A percentile compares a stretch with the other conserved stretches of the same genome.
Conservation (phyloP, 2,113 vertebrate species). For the Synchiropus splendidus region DNA sequence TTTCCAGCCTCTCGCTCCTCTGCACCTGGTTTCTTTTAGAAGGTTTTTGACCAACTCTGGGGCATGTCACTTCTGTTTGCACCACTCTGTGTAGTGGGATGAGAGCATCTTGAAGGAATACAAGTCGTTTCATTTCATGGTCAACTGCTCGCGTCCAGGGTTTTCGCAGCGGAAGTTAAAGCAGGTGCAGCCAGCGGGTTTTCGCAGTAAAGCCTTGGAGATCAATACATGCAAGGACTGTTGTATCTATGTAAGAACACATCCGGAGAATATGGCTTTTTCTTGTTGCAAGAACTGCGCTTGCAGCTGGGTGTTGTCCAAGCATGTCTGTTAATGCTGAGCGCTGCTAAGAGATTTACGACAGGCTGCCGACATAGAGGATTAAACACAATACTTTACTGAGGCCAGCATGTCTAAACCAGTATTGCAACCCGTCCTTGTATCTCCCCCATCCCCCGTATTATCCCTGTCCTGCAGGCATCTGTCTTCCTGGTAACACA, state of each 20-base stretch:
- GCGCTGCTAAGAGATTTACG: conserved; percentile 47
- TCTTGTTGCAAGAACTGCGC: conserved; percentile 10
- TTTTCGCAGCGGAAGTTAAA: conserved; percentile 22
- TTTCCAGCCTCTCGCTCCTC: conserved; percentile 37
- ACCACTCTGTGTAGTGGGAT: conserved; percentile 2
- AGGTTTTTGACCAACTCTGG: conserved; percentile 15
- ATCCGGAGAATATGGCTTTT: conserved; percentile 17
- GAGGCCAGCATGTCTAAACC: conserved; percentile 37
- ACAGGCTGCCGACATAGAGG: conserved; percentile 38
- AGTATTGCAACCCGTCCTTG: conserved; percentile 21
- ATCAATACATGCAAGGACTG: conserved; percentile 41
- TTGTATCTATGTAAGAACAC: conserved; percentile 4
- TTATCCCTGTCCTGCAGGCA: conserved; percentile 10
- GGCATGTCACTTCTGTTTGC: conserved; percentile 1
- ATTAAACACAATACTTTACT: conserved; percentile 49
- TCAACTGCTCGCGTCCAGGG: conserved; percentile 7
- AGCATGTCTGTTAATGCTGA: conserved; percentile 31
- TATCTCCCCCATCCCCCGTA: conserved; percentile 5
- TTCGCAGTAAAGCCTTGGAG: conserved; percentile 22
- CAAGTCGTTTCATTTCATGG: conserved; percentile 14
- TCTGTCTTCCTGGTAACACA: conserved; percentile 31
- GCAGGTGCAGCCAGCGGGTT: conserved; percentile 33
- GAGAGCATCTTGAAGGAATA: not conserved
- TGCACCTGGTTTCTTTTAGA: conserved; percentile 44
- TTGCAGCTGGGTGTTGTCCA: conserved; percentile 36